Conservation (phyloP, 2,113 vertebrate genomes). For the Mirza zaza region DNA sequence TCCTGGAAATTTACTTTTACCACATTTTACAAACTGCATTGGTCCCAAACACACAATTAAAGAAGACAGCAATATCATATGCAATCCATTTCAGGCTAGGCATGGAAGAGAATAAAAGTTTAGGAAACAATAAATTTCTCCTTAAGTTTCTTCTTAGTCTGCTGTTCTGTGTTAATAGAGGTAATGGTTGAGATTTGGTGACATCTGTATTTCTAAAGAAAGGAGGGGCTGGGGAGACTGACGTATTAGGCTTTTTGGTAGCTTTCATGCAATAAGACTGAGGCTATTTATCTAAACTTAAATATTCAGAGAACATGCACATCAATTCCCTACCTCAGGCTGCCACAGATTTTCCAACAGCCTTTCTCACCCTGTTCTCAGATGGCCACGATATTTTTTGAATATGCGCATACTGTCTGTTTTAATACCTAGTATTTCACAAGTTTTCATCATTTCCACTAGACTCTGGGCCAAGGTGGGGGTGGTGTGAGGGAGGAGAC, state of each 20-base stretch:
- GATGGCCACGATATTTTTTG: constrained; percentile 24
- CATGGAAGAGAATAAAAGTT: background rate
- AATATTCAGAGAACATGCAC: constrained; percentile 37
- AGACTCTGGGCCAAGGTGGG: constrained; percentile 56
- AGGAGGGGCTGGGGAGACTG: background rate
- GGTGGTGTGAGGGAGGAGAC: constrained; percentile 45
- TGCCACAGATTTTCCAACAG: constrained; percentile 56
- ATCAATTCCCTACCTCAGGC: constrained; percentile 10
- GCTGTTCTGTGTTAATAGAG: background rate
- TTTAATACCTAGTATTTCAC: constrained; percentile 55
- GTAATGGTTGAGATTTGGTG: constrained; percentile 23
- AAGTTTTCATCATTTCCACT: constrained; percentile 47
- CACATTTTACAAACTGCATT: background rate
- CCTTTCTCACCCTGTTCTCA: constrained; percentile 51
- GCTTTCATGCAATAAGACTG: background rate
- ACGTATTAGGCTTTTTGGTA: background rate
- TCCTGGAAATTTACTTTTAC: constrained; percentile 6
- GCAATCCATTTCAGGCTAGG: background rate
- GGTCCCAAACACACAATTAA: background rate
- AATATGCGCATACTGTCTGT: constrained; percentile 42
- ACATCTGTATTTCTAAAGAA: constrained; percentile 6
- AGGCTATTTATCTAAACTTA: constrained; percentile 36
- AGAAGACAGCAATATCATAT: background rate
- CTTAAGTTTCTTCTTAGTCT: constrained; percentile 23
- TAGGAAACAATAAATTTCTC: background rate